Conservation (phyloP, 1,140 invertebrate genomes). For the Tetraneura akinire region DNA sequence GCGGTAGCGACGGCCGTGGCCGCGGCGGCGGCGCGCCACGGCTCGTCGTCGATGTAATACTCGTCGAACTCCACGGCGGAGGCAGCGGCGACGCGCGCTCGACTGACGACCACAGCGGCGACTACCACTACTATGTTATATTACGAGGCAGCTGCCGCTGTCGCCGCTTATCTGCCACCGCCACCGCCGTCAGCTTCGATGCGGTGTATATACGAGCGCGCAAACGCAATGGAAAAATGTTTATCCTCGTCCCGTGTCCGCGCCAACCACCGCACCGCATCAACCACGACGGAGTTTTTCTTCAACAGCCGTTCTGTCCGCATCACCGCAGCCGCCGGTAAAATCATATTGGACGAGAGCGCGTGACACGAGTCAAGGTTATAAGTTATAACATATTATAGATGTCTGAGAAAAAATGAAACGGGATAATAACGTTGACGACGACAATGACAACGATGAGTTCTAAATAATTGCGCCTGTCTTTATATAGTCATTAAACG, state of each 20-base stretch:
- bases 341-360: constrained; percentile 2
- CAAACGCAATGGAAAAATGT: constrained; percentile 50
- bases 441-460: too few relatives aligned
- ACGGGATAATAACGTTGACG: background rate
- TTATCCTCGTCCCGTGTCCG: background rate
- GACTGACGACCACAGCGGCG: constrained; percentile 27
- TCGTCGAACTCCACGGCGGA: constrained; percentile 47
- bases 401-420: background rate
- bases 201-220: constrained; percentile 56
- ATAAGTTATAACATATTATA: background rate
- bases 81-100: constrained; percentile 24
- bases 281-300: background rate
- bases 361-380: constrained; percentile 12
- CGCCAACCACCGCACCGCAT: background rate
- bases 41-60: constrained; percentile 45
- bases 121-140: background rate
- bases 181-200: constrained; percentile 51
- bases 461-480: background rate
- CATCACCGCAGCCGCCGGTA: background rate
- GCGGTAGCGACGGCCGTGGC: constrained; percentile 17
- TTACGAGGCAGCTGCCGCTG: background rate
- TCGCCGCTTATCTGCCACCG: constrained; percentile 35
- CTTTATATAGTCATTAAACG: background rate
- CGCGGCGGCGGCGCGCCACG: constrained; percentile 42
- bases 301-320: background rate